Percentiles rank a stretch among this genome's conserved stretches.
These are phyloP conservation scores for Hirtodrosophila alboralis DNA, from an alignment of 2,888 invertebrate genomes.

Conservation along the genomic window DNA sequence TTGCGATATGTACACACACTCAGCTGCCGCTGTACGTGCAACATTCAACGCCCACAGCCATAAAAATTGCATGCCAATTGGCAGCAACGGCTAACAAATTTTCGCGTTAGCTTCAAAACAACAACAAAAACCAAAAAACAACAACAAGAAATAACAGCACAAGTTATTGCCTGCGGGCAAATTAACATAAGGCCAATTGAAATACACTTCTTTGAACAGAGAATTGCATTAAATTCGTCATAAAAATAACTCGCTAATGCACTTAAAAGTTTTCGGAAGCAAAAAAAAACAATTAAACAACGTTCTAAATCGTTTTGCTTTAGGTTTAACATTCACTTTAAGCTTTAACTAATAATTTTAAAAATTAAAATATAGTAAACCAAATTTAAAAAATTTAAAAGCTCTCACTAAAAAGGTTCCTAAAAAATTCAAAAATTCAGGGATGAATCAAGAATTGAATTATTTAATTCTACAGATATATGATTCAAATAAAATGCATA, in stretches of 20 bases:
- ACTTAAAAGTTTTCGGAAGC: too few relatives aligned
- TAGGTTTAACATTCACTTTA: too few relatives aligned
- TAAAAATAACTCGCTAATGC: not conserved
- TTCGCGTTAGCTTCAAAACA: conserved; percentile 38
- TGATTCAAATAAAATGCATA: too few relatives aligned
- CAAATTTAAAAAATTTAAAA: too few relatives aligned
- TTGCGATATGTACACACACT: conserved; percentile 4
- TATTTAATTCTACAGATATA: too few relatives aligned
- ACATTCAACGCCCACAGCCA: conserved; percentile 52
- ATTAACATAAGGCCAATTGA: conserved; percentile 38
- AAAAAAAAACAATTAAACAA: too few relatives aligned
- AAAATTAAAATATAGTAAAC: too few relatives aligned
- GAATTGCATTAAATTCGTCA: conserved; percentile 3
- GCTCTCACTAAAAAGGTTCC: too few relatives aligned
- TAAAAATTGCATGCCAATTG: conserved; percentile 69
- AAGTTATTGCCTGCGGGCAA: conserved; percentile 40
- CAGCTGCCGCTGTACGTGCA: conserved; percentile 17
- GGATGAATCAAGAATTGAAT: too few relatives aligned
- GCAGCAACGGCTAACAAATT: conserved; percentile 54
- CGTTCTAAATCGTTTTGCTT: too few relatives aligned
- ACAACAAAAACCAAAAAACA: conserved; percentile 1
- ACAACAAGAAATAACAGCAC: conserved; percentile 25
- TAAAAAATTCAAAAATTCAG: too few relatives aligned
- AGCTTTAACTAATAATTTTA: too few relatives aligned
- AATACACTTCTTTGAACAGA: conserved; percentile 14